Evolutionary conservation across 2,888 invertebrate genomes (phyloP).

Genomic region (Scelioninae gen. 2): DNA sequence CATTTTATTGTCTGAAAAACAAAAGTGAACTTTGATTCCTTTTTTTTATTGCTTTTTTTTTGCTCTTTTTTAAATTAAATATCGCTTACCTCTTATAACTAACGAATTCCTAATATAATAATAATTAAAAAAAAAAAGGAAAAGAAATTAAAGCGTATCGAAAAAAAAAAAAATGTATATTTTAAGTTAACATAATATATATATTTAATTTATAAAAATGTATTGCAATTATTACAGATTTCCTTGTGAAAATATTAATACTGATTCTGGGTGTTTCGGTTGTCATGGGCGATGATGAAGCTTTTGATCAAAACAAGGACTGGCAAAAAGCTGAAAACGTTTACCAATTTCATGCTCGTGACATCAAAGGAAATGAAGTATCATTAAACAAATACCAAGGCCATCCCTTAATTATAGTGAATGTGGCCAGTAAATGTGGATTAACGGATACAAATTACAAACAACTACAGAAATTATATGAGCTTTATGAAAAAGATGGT

Average conservation of each 20-base stretch:
- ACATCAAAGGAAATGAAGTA: conserved; percentile 88
- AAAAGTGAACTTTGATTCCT: no score
- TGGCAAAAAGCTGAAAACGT: conserved; percentile 83
- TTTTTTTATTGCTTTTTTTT: no score
- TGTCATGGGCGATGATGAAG: conserved; percentile 22
- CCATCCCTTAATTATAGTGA: conserved; percentile 88
- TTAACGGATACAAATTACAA: conserved; percentile 85
- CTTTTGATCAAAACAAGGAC: conserved; percentile 73
- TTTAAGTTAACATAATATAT: no score
- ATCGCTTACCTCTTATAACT: no score
- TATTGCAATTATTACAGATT: conserved; percentile 16
- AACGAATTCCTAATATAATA: no score
- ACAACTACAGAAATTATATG: conserved; percentile 83
- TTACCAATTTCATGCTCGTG: conserved; percentile 88
- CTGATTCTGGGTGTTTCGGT: conserved; percentile 3
- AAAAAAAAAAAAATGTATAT: no score
- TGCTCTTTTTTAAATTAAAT: no score
- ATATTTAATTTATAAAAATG: no score
- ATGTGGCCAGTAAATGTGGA: conserved; percentile 92
- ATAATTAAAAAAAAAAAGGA: no score
- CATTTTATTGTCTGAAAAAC: no score
- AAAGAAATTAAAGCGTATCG: no score
- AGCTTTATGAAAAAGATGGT: conserved; percentile 78
- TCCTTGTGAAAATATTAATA: conserved; percentile 15
- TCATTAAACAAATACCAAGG: conserved; percentile 86